Conservation (phyloP, 2,888 invertebrate genomes). For the Acanthosoma haemorrhoidale region DNA sequence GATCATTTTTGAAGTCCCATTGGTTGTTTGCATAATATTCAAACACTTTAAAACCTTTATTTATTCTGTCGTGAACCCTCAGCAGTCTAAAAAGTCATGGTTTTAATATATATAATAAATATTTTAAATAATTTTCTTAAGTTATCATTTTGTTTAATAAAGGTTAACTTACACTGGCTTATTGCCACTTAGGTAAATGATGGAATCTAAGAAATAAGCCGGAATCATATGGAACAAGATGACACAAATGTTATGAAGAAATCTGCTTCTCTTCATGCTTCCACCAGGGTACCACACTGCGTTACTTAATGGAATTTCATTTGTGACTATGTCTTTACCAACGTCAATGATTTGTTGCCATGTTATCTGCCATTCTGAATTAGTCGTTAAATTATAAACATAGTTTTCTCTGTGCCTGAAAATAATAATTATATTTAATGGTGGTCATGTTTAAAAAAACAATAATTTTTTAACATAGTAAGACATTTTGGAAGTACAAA, state of each 20-base stretch:
- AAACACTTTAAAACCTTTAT: constrained; percentile 80
- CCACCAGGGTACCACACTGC: constrained; percentile 84
- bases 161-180: constrained; percentile 86
- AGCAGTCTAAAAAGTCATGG: constrained; percentile 61
- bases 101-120: too few relatives aligned
- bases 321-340: constrained; percentile 69
- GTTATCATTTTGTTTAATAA: too few relatives aligned
- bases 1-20: constrained; percentile 78
- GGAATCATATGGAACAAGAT: constrained; percentile 87
- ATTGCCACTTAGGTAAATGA: constrained; percentile 73
- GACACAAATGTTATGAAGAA: constrained; percentile 74
- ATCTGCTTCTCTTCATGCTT: constrained; percentile 73
- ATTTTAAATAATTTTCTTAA: too few relatives aligned
- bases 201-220: constrained; percentile 74
- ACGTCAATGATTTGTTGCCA: constrained; percentile 85
- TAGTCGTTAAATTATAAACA: constrained; percentile 63
- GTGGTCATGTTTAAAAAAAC: background rate
- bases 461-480: background rate
- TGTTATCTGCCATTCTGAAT: constrained; percentile 62
- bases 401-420: constrained; percentile 21
- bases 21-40: constrained; percentile 89
- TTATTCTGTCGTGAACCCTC: constrained; percentile 74
- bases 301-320: constrained; percentile 77
- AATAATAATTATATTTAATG: constrained; percentile 5
- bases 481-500: constrained; percentile 20